Percentiles rank a stretch among this genome's conserved stretches.
Conservation (phyloP, 2,888 invertebrate species). For the Drosophila glabriapex region DNA sequence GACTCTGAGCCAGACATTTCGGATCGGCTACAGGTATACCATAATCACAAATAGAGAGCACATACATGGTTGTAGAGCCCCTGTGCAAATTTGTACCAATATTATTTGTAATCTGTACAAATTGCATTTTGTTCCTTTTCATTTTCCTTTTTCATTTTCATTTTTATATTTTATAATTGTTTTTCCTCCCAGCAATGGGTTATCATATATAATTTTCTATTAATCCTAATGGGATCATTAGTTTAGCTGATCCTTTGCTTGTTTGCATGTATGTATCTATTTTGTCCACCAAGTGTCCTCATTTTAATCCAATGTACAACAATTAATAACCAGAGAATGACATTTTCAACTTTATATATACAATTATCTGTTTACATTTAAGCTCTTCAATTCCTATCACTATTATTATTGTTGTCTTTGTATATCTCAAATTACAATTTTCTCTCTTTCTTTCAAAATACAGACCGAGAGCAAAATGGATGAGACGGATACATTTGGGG, state of each 20-base stretch:
- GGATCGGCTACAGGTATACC: slow-evolving; percentile 81
- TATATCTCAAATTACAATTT: not conserved
- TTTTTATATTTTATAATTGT: not conserved
- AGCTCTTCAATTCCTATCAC: not conserved
- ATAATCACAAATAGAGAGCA: slow-evolving; percentile 7
- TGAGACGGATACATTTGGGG: slow-evolving; percentile 84
- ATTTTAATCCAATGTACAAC: not conserved
- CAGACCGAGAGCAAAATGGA: slow-evolving; percentile 81
- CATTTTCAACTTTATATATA: not conserved
- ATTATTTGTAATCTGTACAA: slow-evolving; percentile 2
- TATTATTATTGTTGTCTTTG: not conserved
- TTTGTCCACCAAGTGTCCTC: not conserved
- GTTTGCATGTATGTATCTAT: slow-evolving; percentile 4
- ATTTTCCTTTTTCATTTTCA: not conserved
- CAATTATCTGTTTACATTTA: not conserved
- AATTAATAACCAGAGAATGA: not conserved
- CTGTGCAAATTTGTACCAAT: slow-evolving; percentile 4
- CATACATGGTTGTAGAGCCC: slow-evolving; percentile 15
- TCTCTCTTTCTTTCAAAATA: slow-evolving; percentile 16
- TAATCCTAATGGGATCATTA: not conserved
- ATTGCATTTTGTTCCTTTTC: not conserved
- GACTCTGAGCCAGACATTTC: slow-evolving; percentile 83
- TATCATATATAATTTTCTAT: not conserved
- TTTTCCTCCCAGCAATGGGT: not conserved
- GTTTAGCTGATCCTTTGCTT: not conserved